phyloP scores from a whole-genome alignment of 2,888 invertebrate genomes.

The Drosophila prostipennis region DNA sequence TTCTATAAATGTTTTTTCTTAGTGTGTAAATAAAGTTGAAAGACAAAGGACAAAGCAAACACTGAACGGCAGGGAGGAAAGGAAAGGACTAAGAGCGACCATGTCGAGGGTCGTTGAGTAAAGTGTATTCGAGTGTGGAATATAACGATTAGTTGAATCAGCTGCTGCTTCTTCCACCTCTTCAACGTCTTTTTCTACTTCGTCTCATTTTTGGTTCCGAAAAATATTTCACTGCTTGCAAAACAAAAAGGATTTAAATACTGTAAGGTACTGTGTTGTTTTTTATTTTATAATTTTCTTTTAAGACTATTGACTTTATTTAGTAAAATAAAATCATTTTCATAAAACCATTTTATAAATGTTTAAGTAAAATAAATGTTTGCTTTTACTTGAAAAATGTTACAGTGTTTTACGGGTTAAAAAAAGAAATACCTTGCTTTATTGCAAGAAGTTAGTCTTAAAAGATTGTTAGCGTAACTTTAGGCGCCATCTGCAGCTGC shows the following conservation, averaged over 20 bases:
- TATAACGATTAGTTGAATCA: constrained; percentile 40
- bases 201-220: background rate
- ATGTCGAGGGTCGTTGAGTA: constrained; percentile 50
- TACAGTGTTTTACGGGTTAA: too few relatives aligned
- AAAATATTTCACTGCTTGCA: background rate
- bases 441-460: too few relatives aligned
- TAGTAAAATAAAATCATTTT: too few relatives aligned
- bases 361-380: too few relatives aligned
- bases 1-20: background rate
- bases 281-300: too few relatives aligned
- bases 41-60: constrained; percentile 28
- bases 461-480: background rate
- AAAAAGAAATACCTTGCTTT: too few relatives aligned
- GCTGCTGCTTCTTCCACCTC: constrained; percentile 8
- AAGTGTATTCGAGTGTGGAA: constrained; percentile 50
- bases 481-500: constrained; percentile 4
- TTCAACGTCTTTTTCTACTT: background rate
- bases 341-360: too few relatives aligned
- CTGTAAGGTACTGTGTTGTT: too few relatives aligned
- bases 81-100: constrained; percentile 28
- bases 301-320: too few relatives aligned
- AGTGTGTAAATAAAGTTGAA: constrained; percentile 3
- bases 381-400: too few relatives aligned
- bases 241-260: too few relatives aligned
- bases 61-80: background rate